Evolutionary conservation across 2,888 invertebrate genomes (phyloP), one percentile per base, ranked within the genome.

Genomic region (Onthophagus sagittarius): DNA sequence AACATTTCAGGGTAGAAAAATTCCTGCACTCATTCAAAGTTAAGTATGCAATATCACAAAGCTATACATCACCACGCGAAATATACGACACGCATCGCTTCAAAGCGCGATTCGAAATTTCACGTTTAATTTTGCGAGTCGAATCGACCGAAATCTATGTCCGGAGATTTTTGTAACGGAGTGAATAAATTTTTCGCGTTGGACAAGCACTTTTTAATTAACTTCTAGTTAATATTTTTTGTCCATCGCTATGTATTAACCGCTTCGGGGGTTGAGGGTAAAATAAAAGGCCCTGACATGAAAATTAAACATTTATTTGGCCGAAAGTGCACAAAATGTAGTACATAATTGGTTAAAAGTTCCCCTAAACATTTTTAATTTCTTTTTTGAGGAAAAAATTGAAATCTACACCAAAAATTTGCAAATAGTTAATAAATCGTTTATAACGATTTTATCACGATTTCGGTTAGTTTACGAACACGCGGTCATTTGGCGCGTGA

Each of bases 361-460:
- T 5, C 33, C 7, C 5, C 33, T 33, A 33, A 33, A 7, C 7
- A 33, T 5, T 5, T 33, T 33, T 33, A 5, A 5, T 15, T 33
- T 53, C 33, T 63, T 63, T 53, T 70, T 63, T 63, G 9, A 63
- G 15, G 70, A 73, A n/a, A n/a, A n/a, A n/a, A n/a, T n/a, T n/a
- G n/a, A n/a, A n/a, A n/a, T n/a, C n/a, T n/a, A n/a, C n/a, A n/a
- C n/a, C n/a, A n/a, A n/a, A n/a, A n/a, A n/a, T n/a, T n/a, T n/a
- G n/a, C n/a, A n/a, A n/a, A n/a, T n/a, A n/a, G n/a, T n/a, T n/a
- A n/a, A n/a, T n/a, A n/a, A n/a, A n/a, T n/a, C n/a, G n/a, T n/a
- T n/a, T n/a, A n/a, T n/a, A n/a, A n/a, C n/a, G n/a, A n/a, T n/a
- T n/a, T n/a, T n/a, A n/a, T n/a, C n/a, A n/a, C n/a, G n/a, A n/a